Evolutionary conservation across 2,113 vertebrate genomes (phyloP).

Genomic region (Toxotes chatareus): DNA sequence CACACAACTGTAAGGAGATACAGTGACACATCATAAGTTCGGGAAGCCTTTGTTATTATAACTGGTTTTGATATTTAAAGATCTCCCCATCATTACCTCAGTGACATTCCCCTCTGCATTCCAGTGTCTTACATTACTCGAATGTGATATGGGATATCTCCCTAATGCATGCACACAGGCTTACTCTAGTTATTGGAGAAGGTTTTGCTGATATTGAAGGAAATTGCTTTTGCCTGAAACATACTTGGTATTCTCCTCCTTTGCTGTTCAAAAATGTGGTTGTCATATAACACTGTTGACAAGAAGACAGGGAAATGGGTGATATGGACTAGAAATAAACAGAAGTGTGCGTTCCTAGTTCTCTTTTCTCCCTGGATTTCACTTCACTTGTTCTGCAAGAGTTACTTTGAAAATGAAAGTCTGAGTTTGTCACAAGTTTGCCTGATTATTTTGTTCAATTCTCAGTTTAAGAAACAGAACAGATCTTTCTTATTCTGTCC

Average conservation of each 20-base stretch:
- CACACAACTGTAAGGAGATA: not conserved
- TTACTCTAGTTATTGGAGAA: constrained; percentile 39
- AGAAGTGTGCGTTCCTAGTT: too few relatives aligned
- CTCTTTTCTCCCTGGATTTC: not conserved
- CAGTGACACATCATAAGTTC: not conserved
- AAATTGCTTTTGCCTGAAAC: constrained; percentile 60
- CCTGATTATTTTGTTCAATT: too few relatives aligned
- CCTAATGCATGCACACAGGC: constrained; percentile 23
- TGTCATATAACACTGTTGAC: not conserved
- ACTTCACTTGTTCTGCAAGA: not conserved
- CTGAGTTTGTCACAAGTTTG: not conserved
- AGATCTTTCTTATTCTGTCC: not conserved
- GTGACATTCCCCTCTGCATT: constrained; percentile 48
- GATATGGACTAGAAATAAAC: too few relatives aligned
- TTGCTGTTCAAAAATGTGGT: too few relatives aligned
- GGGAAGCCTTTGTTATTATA: constrained; percentile 45
- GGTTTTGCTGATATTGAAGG: constrained; percentile 52
- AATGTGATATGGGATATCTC: constrained; percentile 42
- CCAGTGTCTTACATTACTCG: constrained; percentile 43
- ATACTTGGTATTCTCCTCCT: constrained; percentile 11
- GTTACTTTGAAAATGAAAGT: not conserved
- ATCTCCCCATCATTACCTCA: constrained; percentile 21
- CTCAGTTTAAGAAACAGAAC: not conserved
- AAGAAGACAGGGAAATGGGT: not conserved
- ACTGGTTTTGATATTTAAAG: constrained; percentile 32